Evolutionary conservation across 2,113 vertebrate genomes (phyloP).

Genomic region (Leucoraja erinaceus): DNA sequence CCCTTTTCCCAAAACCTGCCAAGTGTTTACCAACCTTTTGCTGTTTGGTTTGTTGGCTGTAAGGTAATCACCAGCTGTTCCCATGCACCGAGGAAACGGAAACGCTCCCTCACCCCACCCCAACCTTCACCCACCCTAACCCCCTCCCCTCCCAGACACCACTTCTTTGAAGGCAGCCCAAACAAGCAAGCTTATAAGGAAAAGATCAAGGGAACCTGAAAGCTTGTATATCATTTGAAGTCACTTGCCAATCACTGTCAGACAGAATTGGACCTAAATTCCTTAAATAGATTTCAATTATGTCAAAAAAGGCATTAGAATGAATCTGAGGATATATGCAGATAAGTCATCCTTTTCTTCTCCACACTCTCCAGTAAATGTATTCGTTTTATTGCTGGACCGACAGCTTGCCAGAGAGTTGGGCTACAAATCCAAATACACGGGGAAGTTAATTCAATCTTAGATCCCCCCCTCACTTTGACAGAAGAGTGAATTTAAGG

Average conservation of each 20-base stretch:
- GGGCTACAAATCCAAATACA: background rate
- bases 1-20: conserved; percentile 49
- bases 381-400: background rate
- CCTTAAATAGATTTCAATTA: background rate
- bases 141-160: background rate
- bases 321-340: background rate
- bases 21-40: conserved; percentile 61
- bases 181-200: conserved; percentile 33
- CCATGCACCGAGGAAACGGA: conserved; percentile 45
- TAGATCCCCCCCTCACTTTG: background rate
- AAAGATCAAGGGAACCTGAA: background rate
- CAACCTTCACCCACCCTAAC: no score
- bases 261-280: background rate
- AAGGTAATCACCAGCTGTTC: conserved; percentile 72
- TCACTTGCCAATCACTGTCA: conserved; percentile 19
- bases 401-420: background rate
- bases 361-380: background rate
- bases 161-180: conserved; percentile 28
- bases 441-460: background rate
- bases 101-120: background rate
- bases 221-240: conserved; percentile 32
- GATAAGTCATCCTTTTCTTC: background rate
- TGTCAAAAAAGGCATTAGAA: background rate
- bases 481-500: background rate
- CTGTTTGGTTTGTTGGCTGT: conserved; percentile 49